Evolutionary conservation across 2,888 invertebrate species (phyloP).

Genomic region (Drosophila maculinotata): DNA sequence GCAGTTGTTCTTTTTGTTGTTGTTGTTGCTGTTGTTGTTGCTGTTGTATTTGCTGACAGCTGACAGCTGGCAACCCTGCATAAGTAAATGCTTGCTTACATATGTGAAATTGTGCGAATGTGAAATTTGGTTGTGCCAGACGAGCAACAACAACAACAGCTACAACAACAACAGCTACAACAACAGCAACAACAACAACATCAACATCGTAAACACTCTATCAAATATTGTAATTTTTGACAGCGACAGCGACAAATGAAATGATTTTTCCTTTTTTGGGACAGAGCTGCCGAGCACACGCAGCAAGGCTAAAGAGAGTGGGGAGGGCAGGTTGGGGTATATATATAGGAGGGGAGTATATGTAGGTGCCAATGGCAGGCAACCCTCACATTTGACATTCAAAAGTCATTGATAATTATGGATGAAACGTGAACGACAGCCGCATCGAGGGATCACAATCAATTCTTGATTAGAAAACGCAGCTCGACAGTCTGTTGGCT

Average conservation of each 20-base stretch:
- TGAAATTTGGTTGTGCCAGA: constrained; percentile 21
- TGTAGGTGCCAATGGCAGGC: constrained; percentile 66
- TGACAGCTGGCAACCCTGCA: constrained; percentile 38
- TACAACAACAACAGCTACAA: not conserved
- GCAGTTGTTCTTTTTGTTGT: constrained; percentile 12
- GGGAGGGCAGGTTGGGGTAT: not conserved
- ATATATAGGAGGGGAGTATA: not conserved
- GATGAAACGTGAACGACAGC: constrained; percentile 80
- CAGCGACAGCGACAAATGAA: constrained; percentile 76
- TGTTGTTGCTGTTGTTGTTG: too few relatives aligned
- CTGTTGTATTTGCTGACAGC: constrained; percentile 31
- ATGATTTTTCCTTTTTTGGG: constrained; percentile 61
- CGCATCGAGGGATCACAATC: constrained; percentile 81
- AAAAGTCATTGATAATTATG: constrained; percentile 80
- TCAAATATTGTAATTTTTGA: constrained; percentile 81
- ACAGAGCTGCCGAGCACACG: not conserved
- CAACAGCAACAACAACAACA: not conserved
- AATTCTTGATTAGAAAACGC: constrained; percentile 82
- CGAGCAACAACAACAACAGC: constrained; percentile 1
- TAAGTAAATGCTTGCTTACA: constrained; percentile 60
- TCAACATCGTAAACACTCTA: constrained; percentile 69
- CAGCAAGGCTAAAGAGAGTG: not conserved
- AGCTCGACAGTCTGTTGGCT: constrained; percentile 48
- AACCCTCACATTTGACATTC: constrained; percentile 76
- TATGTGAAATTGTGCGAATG: constrained; percentile 57